Evolutionary conservation across 2,113 vertebrate genomes (phyloP).

Genomic region (Percopsis transmontana): DNA sequence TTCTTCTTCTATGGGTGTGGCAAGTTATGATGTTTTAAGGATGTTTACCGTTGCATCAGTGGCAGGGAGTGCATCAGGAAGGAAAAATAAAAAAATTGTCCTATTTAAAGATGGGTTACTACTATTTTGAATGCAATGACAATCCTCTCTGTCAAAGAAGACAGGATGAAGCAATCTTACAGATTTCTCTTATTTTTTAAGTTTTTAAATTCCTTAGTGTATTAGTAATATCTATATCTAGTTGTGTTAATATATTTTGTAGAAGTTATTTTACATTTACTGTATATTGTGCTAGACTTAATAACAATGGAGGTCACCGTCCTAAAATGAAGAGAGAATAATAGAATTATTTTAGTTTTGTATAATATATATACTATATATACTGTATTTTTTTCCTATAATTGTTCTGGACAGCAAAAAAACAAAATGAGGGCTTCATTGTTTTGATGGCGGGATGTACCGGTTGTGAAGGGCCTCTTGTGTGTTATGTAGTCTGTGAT

Average conservation of each 20-base stretch:
- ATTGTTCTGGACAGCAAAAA: background rate
- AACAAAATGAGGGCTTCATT: conserved; percentile 10
- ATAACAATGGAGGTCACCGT: too few relatives aligned
- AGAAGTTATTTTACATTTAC: too few relatives aligned
- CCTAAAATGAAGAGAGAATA: too few relatives aligned
- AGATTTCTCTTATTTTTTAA: background rate
- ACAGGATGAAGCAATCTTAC: background rate
- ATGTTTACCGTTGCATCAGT: conserved; percentile 65
- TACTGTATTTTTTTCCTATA: conserved; percentile 1
- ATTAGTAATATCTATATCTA: background rate
- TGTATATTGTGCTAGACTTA: too few relatives aligned
- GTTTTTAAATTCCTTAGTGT: background rate
- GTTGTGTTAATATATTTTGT: too few relatives aligned
- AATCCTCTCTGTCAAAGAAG: conserved; percentile 23
- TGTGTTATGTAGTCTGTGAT: conserved; percentile 26
- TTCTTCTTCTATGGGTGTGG: conserved; percentile 28
- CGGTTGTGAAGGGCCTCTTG: conserved; percentile 5
- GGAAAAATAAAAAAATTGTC: conserved; percentile 69
- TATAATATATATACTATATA: background rate
- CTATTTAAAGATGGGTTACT: conserved; percentile 67
- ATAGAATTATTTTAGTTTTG: too few relatives aligned
- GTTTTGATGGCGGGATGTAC: conserved; percentile 15
- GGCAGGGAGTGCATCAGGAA: conserved; percentile 37
- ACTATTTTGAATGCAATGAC: conserved; percentile 52
- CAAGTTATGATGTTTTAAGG: conserved; percentile 48